Evolutionary conservation across 2,888 invertebrate species (phyloP), one percentile per base, ranked within the genome.

Genomic region (Philereme transversata): DNA sequence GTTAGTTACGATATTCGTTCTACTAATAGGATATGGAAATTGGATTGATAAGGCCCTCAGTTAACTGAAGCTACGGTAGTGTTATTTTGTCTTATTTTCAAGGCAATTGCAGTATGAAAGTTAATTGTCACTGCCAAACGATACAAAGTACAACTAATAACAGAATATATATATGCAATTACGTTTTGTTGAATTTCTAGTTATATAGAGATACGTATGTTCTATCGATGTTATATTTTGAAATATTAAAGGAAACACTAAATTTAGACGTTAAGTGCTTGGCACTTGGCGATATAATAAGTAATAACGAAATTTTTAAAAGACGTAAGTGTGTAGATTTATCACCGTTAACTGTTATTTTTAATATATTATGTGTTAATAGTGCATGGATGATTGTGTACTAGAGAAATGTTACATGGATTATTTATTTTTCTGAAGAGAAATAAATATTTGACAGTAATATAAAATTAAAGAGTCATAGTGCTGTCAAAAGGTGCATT

Each of bases 61-160:
- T 57, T 41, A n/a, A 35, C 35, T n/a, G n/a, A 48, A 9, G 41
- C 10, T n/a, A 35, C 9, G 11, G 46, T 33, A 40, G 10, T 43
- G 47, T 35, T 53, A 33, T 41, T 51, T 40, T 22, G 36, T 22
- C 36, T 41, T 11, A 48, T 50, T 47, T 35, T 22, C n/a, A 69
- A 72, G 78, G 77, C 75, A 78, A 77, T 78, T 68, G 43, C 50
- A 75, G 57, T 62, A 10, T 67, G 67, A 71, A 67, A 71, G 67
- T 76, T 62, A 68, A 70, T 79, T 79, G 72, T 78, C 87, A 90
- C 89, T 91, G 90, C 90, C 90, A 90, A 82, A 86, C 75, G 75
- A 82, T 82, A 79, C 74, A 80, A 83, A 87, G 86, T 88, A 89
- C 85, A 88, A 87, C 70, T 76, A 81, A 81, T 77, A 79, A 64